A percentile compares a stretch with the other conserved stretches of the same genome.
phyloP scores from a whole-genome alignment of 2,797 vertebrate species.

The Helostoma temminkii region DNA sequence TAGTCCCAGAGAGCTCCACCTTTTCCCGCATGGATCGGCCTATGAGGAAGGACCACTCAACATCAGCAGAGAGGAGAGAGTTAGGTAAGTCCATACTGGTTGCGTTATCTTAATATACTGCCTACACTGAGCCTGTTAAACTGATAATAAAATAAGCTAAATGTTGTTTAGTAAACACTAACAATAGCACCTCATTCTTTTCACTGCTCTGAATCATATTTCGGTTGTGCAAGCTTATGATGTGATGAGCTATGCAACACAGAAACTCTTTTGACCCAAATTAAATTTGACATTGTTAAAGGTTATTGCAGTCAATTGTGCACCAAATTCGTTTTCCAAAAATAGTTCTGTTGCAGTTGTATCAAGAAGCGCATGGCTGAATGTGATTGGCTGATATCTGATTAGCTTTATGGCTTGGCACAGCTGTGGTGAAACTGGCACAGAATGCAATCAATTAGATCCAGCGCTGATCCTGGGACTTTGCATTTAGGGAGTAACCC shows the following conservation, averaged over 20 bases:
- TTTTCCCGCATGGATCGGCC: slow-evolving; percentile 88
- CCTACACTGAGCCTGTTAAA: slow-evolving; percentile 1
- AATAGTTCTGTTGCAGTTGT: slow-evolving; percentile 57
- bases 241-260: slow-evolving; percentile 31
- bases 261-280: slow-evolving; percentile 51
- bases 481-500: slow-evolving; percentile 37
- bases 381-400: slow-evolving; percentile 53
- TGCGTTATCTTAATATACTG: not conserved
- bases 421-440: slow-evolving; percentile 40
- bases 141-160: not conserved
- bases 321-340: slow-evolving; percentile 65
- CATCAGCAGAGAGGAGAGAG: slow-evolving; percentile 88
- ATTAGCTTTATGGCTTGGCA: slow-evolving; percentile 50
- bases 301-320: slow-evolving; percentile 61
- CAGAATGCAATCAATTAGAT: slow-evolving; percentile 49
- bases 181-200: not conserved
- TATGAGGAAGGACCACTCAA: slow-evolving; percentile 88
- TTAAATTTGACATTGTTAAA: slow-evolving; percentile 68
- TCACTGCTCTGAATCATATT: slow-evolving; percentile 13
- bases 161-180: no score
- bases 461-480: slow-evolving; percentile 40
- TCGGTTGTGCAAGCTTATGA: slow-evolving; percentile 27
- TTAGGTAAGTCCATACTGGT: slow-evolving; percentile 83
- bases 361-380: slow-evolving; percentile 40
- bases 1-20: slow-evolving; percentile 73